phyloP scores from a whole-genome alignment of 1,140 invertebrate species.

The Drosophila santomea region DNA sequence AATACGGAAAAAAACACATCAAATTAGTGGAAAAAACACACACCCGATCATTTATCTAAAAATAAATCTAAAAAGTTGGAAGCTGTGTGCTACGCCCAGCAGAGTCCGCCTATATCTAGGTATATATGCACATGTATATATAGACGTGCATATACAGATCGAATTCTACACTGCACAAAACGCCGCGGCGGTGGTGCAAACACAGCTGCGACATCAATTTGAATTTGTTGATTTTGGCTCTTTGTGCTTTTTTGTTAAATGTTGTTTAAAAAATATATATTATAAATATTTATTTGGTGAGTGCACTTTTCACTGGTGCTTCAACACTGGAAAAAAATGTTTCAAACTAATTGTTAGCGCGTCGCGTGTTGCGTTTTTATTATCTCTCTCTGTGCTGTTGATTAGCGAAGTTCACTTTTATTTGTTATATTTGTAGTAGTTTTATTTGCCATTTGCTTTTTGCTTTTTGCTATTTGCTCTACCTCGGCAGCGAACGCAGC shows the following conservation, averaged over 20 bases:
- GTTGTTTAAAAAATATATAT: background rate
- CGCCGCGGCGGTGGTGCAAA: background rate
- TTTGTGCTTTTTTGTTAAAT: background rate
- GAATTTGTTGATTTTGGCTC: constrained; percentile 14
- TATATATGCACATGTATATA: constrained; percentile 32
- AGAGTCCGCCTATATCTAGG: constrained; percentile 36
- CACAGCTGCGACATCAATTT: constrained; percentile 20
- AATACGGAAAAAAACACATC: constrained; percentile 32
- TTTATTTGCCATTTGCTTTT: background rate
- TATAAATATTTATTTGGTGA: background rate
- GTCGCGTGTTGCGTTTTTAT: constrained; percentile 22
- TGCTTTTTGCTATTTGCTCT: constrained; percentile 1
- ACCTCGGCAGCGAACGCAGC: constrained; percentile 24
- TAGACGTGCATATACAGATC: constrained; percentile 30
- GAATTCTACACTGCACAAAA: constrained; percentile 35
- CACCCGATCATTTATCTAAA: constrained; percentile 52
- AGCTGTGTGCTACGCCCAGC: constrained; percentile 44
- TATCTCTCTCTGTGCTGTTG: constrained; percentile 1
- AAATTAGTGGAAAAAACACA: constrained; percentile 40
- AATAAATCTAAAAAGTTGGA: constrained; percentile 52
- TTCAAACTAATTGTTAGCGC: constrained; percentile 9
- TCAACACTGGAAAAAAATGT: constrained; percentile 33
- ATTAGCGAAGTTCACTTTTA: constrained; percentile 9
- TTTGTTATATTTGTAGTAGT: background rate
- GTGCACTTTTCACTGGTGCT: constrained; percentile 23